Percentiles rank a stretch among this genome's conserved stretches.
phyloP scores from a whole-genome alignment of 2,888 invertebrate species.

The Erpobdella octoculata region DNA sequence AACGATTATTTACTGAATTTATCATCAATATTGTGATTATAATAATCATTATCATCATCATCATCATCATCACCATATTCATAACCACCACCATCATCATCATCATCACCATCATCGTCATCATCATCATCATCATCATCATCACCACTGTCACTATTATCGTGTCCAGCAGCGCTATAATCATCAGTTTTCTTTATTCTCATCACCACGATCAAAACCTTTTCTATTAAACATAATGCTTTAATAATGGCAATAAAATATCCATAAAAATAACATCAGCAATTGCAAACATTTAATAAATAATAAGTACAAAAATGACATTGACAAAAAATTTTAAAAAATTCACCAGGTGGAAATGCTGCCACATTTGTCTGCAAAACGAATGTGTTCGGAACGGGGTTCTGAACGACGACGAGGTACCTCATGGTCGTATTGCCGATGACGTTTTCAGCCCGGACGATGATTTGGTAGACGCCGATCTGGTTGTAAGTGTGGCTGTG shows the following conservation, averaged over 20 bases:
- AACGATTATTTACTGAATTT: too few relatives aligned
- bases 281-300: not conserved
- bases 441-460: slow-evolving; percentile 40
- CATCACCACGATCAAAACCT: too few relatives aligned
- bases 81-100: slow-evolving; percentile 26
- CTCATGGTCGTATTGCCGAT: slow-evolving; percentile 39
- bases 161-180: too few relatives aligned
- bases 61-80: slow-evolving; percentile 24
- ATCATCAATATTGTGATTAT: too few relatives aligned
- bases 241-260: too few relatives aligned
- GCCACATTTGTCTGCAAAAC: slow-evolving; percentile 3
- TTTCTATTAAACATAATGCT: too few relatives aligned
- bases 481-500: slow-evolving; percentile 39
- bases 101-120: slow-evolving; percentile 22
- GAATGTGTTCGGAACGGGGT: slow-evolving; percentile 36
- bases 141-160: too few relatives aligned
- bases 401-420: slow-evolving; percentile 39
- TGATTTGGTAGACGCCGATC: slow-evolving; percentile 37
- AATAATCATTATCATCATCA: too few relatives aligned
- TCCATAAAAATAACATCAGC: not conserved
- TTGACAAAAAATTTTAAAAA: not conserved
- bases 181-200: too few relatives aligned
- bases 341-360: slow-evolving; percentile 11
- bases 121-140: slow-evolving; percentile 29
- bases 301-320: not conserved